Evolutionary conservation across 2,888 invertebrate genomes (phyloP), one percentile per base, ranked within the genome.

Genomic region (Acronicta aceris): DNA sequence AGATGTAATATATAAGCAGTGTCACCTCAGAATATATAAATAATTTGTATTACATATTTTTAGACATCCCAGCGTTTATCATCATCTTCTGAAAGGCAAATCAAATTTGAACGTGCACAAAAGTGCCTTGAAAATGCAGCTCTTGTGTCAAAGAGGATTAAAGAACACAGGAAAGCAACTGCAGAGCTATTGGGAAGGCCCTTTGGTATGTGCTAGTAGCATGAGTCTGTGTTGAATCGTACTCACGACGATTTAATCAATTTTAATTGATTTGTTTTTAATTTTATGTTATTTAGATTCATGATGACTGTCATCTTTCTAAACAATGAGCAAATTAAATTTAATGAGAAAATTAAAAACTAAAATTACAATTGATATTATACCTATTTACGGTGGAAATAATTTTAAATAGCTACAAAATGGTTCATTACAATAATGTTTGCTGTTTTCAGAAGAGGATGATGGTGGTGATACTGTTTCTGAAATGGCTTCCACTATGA

Each of bases 111-210:
- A 74, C 84, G 92, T 68, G 94, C 94, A 41, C 94, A 94, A 65
- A 94, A 90, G 82, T 94, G 94, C 69, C 84, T 94, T 68, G 94
- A 94, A 84, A 94, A 94, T 93, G 94, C 94, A 63, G 94, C 93
- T 30, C 90, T 93, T 78, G 94, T 94, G 9, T 94, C 94, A 2
- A 94, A 94, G 80, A 85, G 93, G 59, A 94, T 94, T 54, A 94
- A 94, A 77, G 94, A 94, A 79, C 94, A 94, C 45, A 77, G 93
- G 8, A 94, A 92, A 83, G 94, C 93, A n/a, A 92, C 94, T 65
- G 94, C 94, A 30, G 94, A 94, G 67, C 79, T 94, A 49, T 73
- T 94, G 80, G 94, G 94, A 56, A 84, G 83, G 57, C 92, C 93
- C 38, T 94, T 93, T 84, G 94, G 94, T 94, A 79, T 21, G 21